Evolutionary conservation across 2,888 invertebrate species (phyloP).

Genomic region (Tryphoninae sp.): DNA sequence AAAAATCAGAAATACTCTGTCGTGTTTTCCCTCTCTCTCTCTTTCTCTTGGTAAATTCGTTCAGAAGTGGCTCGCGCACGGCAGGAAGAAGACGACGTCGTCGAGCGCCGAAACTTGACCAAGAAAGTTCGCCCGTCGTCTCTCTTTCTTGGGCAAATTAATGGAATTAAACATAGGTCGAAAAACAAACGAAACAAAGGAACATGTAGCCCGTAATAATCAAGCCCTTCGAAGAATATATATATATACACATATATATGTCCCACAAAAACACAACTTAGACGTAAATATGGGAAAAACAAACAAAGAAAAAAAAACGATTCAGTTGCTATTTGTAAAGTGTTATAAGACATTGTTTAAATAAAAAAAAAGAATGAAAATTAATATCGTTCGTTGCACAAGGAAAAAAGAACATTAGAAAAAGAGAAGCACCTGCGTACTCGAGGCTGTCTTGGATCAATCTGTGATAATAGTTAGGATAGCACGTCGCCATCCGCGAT

Average conservation of each 20-base stretch:
- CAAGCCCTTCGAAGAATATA: slow-evolving; percentile 38
- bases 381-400: slow-evolving; percentile 45
- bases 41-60: slow-evolving; percentile 14
- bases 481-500: slow-evolving; percentile 60
- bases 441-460: slow-evolving; percentile 76
- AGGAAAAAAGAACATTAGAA: slow-evolving; percentile 46
- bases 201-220: slow-evolving; percentile 56
- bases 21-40: neutral
- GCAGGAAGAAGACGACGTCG: neutral
- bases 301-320: slow-evolving; percentile 51
- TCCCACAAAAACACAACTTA: slow-evolving; percentile 31
- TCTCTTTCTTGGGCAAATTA: slow-evolving; percentile 45
- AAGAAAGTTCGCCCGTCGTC: slow-evolving; percentile 35
- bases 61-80: slow-evolving; percentile 21
- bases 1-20: slow-evolving; percentile 12
- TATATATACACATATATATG: slow-evolving; percentile 14
- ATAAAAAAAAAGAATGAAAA: slow-evolving; percentile 49
- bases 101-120: slow-evolving; percentile 24
- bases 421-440: slow-evolving; percentile 45
- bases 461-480: slow-evolving; percentile 80
- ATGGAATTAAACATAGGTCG: slow-evolving; percentile 20
- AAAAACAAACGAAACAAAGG: slow-evolving; percentile 25
- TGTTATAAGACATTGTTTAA: slow-evolving; percentile 70
- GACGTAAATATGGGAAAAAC: slow-evolving; percentile 45
- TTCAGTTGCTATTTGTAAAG: slow-evolving; percentile 72